These are phyloP conservation scores for Sylvia borin DNA, from an alignment of 2,797 vertebrate species.

Conservation along the genomic window DNA sequence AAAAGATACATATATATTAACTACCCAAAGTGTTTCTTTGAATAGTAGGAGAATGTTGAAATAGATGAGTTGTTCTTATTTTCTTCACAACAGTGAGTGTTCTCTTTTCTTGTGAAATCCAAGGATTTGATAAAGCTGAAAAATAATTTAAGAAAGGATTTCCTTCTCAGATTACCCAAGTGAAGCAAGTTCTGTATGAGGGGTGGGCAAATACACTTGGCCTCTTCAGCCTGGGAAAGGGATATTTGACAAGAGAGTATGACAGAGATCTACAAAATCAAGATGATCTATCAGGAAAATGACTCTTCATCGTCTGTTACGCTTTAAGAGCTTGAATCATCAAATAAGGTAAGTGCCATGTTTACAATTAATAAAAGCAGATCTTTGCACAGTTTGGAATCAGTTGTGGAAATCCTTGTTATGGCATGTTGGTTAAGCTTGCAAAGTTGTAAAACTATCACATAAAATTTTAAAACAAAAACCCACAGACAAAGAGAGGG, in stretches of 20 bases:
- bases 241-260: not conserved
- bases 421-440: not conserved
- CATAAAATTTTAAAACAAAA: not conserved
- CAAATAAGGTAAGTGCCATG: not conserved
- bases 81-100: not conserved
- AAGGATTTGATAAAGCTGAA: not conserved
- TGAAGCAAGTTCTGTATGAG: not conserved
- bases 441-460: not conserved
- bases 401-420: not conserved
- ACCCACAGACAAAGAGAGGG: not conserved
- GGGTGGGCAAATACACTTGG: accelerated
- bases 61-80: not conserved
- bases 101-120: not conserved
- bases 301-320: not conserved
- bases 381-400: not conserved
- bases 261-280: not conserved
- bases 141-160: not conserved
- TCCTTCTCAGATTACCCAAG: not conserved
- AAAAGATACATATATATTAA: not conserved
- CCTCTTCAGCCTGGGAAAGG: not conserved
- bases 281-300: not conserved
- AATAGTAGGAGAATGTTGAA: not conserved
- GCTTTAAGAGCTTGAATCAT: not conserved
- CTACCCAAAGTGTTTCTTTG: not conserved
- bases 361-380: not conserved